phyloP scores from a whole-genome alignment of 2,797 vertebrate genomes.

The Lacerta agilis region DNA sequence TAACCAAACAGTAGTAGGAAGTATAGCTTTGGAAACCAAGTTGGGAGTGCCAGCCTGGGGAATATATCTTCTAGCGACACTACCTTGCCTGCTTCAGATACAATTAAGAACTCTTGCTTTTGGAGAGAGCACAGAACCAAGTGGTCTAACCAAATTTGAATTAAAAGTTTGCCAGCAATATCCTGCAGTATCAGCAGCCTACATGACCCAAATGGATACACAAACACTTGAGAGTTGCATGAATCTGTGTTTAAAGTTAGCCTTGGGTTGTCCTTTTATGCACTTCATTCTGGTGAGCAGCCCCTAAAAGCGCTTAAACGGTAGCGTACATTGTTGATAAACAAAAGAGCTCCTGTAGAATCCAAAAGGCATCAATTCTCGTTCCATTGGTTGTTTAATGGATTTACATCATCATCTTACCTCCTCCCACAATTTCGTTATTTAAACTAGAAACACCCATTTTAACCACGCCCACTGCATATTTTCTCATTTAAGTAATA shows the following conservation, averaged over 20 bases:
- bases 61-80: not conserved
- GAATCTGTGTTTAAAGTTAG: not conserved
- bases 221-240: not conserved
- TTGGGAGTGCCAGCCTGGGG: not conserved
- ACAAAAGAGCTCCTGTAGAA: constrained; percentile 69
- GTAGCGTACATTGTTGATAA: constrained; percentile 15
- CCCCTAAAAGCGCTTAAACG: not conserved
- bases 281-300: not conserved
- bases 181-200: not conserved
- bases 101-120: not conserved
- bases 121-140: not conserved
- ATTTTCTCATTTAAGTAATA: constrained; percentile 32
- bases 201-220: not conserved
- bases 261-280: not conserved
- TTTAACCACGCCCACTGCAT: constrained; percentile 30
- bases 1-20: not conserved
- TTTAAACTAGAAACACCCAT: constrained; percentile 9
- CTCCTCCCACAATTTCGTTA: constrained; percentile 6
- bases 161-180: not conserved
- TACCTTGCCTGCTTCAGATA: not conserved
- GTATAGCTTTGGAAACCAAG: not conserved
- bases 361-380: constrained; percentile 42
- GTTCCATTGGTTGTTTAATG: constrained; percentile 23
- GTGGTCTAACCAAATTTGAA: not conserved
- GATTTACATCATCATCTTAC: not conserved